Evolutionary conservation across 2,888 invertebrate species (phyloP), one percentile per base, ranked within the genome.

Genomic region (Lithophane leautieri): DNA sequence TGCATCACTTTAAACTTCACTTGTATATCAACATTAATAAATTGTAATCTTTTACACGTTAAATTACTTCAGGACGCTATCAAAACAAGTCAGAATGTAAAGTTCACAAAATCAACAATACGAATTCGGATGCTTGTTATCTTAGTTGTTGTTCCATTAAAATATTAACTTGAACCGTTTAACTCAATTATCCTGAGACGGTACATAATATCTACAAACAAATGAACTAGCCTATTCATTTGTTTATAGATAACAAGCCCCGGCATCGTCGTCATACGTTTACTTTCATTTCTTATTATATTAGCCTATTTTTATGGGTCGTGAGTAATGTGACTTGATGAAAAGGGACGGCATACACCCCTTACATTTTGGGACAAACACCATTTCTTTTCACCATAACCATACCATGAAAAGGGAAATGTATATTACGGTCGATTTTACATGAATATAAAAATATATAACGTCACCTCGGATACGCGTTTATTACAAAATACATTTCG

Each of bases 71-170:
- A 60, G 42, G 44, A 56, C 69, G 40, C 40, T 50, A 66, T 61
- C 68, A 71, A 65, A n/a, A 62, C 66, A 69, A 83, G 58, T 58
- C 52, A 62, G 47, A 70, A 60, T 40, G 44, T n/a, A 62, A 58
- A 76, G 65, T 89, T 89, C 73, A 47, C 72, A 78, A 84, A 88
- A 90, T 86, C 85, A 89, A 89, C 86, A 90, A 84, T 69, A 62
- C 65, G 28, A 69, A 66, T 81, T 70, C 52, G 66, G 82, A 84
- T 86, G 85, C 84, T 85, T 85, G 87, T 89, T 90, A 86, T 83
- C 79, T 77, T 77, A 81, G 86, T 88, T 86, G 82, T 84, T 89
- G 71, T 80, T n/a, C n/a, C n/a, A 86, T 82, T 88, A 84, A 86
- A 90, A 86, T 88, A 87, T 87, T 83, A 89, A 89, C 83, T 79